Conservation (phyloP, 2,113 vertebrate genomes). For the Corvus cornix region DNA sequence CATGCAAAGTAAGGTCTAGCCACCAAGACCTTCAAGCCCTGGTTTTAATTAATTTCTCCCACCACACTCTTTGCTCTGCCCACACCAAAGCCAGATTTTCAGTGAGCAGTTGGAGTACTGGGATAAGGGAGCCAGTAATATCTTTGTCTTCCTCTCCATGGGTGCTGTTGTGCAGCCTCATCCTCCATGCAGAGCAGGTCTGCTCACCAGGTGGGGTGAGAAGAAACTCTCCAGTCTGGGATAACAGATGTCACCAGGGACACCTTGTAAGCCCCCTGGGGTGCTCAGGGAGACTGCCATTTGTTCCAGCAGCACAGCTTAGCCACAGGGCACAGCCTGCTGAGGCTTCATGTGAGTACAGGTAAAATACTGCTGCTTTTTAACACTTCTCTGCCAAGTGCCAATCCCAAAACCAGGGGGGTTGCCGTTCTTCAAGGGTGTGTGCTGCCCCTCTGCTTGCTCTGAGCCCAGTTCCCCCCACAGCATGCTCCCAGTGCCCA, state of each 20-base stretch:
- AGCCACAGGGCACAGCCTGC: not conserved
- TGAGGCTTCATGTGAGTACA: not conserved
- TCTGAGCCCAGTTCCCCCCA: not conserved
- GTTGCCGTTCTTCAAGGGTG: not conserved
- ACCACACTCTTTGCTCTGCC: not conserved
- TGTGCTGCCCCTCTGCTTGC: not conserved
- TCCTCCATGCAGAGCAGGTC: not conserved
- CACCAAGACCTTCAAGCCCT: not conserved
- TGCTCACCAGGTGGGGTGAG: not conserved
- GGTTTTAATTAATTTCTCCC: not conserved
- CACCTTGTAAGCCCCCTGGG: accelerated
- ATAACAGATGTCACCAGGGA: not conserved
- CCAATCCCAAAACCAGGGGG: not conserved
- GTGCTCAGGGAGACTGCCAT: not conserved
- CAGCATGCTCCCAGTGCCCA: accelerated
- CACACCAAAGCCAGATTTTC: not conserved
- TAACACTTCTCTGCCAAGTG: not conserved
- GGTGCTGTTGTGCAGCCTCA: not conserved
- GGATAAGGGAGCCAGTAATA: not conserved
- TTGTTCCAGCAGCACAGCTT: not conserved
- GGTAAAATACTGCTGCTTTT: not conserved
- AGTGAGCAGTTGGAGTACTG: accelerated
- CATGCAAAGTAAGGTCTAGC: not conserved
- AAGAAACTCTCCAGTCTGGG: not conserved
- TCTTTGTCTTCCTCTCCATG: not conserved